Percentiles rank a stretch among this genome's conserved stretches.
Evolutionary conservation across 2,797 vertebrate species (phyloP).

Genomic region (Eulemur mongoz): DNA sequence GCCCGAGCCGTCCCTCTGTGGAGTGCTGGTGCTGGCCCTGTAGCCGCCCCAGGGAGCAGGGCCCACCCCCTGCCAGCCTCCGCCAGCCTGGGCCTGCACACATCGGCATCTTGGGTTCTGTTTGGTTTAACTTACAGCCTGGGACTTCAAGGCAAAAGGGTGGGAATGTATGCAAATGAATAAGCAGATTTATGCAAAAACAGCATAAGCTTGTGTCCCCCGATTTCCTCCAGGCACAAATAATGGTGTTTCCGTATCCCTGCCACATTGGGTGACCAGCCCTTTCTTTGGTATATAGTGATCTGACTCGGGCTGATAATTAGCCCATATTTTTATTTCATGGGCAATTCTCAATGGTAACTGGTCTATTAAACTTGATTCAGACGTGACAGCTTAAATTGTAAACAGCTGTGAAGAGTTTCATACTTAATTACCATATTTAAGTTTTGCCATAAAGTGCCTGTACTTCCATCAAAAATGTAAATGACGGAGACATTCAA

Average conservation of each 20-base stretch:
- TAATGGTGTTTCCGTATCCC: neutral
- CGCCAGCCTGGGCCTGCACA: neutral
- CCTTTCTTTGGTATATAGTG: conserved; percentile 48
- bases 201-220: neutral
- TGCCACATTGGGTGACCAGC: conserved; percentile 47
- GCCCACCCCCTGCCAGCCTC: neutral
- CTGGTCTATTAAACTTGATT: conserved; percentile 86
- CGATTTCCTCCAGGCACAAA: conserved; percentile 38
- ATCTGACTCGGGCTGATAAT: conserved; percentile 70
- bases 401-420: conserved; percentile 89
- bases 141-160: neutral
- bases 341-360: conserved; percentile 83
- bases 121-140: conserved; percentile 36
- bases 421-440: conserved; percentile 87
- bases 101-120: neutral
- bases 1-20: neutral
- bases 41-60: neutral
- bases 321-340: conserved; percentile 84
- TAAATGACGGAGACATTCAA: conserved; percentile 78
- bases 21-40: neutral
- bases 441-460: conserved; percentile 83
- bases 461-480: conserved; percentile 82
- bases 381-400: conserved; percentile 86
- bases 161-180: conserved; percentile 28
- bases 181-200: conserved; percentile 17